A percentile compares a stretch with the other conserved stretches of the same genome.
Evolutionary conservation across 2,113 vertebrate species (phyloP).

Genomic region (Gymnocephalus cernua): DNA sequence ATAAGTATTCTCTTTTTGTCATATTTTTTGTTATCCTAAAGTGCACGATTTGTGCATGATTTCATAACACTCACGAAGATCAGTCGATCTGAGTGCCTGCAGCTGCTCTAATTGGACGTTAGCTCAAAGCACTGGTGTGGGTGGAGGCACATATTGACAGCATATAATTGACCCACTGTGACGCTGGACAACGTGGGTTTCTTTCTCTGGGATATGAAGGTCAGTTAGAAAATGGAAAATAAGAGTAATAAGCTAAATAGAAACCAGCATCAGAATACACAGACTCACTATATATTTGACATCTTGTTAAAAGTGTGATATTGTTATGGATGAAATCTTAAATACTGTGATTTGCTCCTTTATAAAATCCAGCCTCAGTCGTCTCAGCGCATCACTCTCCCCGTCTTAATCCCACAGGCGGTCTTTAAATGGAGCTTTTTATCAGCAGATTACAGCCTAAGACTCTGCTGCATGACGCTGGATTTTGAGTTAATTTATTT

Average conservation of each 20-base stretch:
- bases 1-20: neutral
- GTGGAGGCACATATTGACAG: constrained; percentile 1
- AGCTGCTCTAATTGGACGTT: constrained; percentile 7
- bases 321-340: constrained; percentile 9
- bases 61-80: neutral
- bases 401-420: constrained; percentile 13
- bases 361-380: neutral
- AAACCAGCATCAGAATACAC: neutral
- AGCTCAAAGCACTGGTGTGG: constrained; percentile 4
- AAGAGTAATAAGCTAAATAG: neutral
- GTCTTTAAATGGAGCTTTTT: constrained; percentile 21
- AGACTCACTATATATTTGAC: neutral
- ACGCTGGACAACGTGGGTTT: constrained; percentile 2
- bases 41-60: neutral
- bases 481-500: neutral
- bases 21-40: neutral
- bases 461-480: neutral
- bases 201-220: neutral
- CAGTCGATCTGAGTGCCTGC: neutral
- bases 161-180: constrained; percentile 18
- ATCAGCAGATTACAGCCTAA: constrained; percentile 29
- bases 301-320: neutral
- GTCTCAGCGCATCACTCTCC: too few species aligned
- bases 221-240: neutral
- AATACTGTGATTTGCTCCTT: neutral